Base-by-base conservation (phyloP, 2,797 vertebrate species). In the Anguilla pacifica region DNA sequence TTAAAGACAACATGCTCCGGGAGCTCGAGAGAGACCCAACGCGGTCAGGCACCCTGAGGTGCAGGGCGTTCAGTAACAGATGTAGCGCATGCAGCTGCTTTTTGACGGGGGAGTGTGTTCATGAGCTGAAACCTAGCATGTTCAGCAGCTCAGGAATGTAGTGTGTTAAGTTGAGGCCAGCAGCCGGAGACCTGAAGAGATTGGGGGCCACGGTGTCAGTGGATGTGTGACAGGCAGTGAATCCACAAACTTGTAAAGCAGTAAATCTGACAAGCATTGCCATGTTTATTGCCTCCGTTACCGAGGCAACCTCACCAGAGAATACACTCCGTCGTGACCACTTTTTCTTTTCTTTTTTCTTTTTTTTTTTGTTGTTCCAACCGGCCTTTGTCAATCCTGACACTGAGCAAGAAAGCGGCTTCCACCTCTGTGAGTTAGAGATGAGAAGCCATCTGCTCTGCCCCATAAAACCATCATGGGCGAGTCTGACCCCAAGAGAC, bases 371-470 rank as follows among this genome's bases (percentile, higher is more conserved):
- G 43, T 91, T 91, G 11, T 90, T 90, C 46, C 11, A 28, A 84
- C 84, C 86, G 84, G 87, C 92, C 86, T 94, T 95, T 94, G 95
- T 96, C 93, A 92, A 91, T 87, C 83, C 88, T 94, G 93, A 95
- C 94, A 92, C 85, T 35, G 91, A 92, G 91, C 90, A 93, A 93
- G 91, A 94, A 92, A 92, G 90, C 91, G 86, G 77, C 88, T 92
- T 90, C 90, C 90, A 72, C 28, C 72, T 94, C 93, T 95, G 94
- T 92, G 88, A 91, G 88, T 85, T 86, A 91, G 89, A 90, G 92
- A 91, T 92, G 93, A 93, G 90, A 92, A 93, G 92, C 95, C 95
- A 96, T 96, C 95, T 96, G 95, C 91, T 93, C 89, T 85, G 91
- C 91, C 93, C 94, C 94, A 93, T 96, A 95, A 96, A 96, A 95